Evolutionary conservation across 2,797 vertebrate species (phyloP), one percentile per base, ranked within the genome.

Genomic region (Myotis myotis): DNA sequence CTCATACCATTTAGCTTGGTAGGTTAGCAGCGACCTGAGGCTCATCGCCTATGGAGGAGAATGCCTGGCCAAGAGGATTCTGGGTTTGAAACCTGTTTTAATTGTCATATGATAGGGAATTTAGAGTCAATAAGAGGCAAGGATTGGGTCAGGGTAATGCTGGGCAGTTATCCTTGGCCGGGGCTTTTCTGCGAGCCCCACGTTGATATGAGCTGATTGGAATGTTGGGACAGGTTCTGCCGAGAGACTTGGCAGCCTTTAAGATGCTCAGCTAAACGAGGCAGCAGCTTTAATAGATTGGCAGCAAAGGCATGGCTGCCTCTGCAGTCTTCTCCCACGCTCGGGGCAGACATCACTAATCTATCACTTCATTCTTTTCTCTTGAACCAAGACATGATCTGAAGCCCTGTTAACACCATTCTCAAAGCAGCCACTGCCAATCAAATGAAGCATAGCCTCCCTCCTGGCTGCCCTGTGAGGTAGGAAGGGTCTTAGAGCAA

Each of bases 71-170:
- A 53, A 66, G 66, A 87, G 36, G 57, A 85, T 68, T 86, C 68
- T 87, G 75, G 93, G 5, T 76, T 80, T 91, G 83, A 94, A 72
- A 76, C 19, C 83, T 79, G 15, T 68, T 76, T 89, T 44, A 53
- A 28, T 41, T 51, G 36, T 10, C 33, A 38, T 30, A 8, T 33
- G 64, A 25, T 57, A 66, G 30, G 28, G 30, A 64, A 81, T 87
- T 93, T 89, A 57, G 33, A 17, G 15, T 78, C 80, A 78, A 68
- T 47, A 38, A 57, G 84, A 89, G 71, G 38, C 60, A 85, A 90
- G 72, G 20, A 57, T 20, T 3, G 19, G 76, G 25, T 33, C 68
- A 84, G 75, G 55, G 30, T 30, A 19, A 13, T 41, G 1, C 57
- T 12, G 6, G 33, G 19, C 5, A 49, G 5, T 44, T 87, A 12